These are phyloP conservation scores for Pollenia labialis DNA, from an alignment of 2,888 invertebrate species.

Conservation along the genomic window DNA sequence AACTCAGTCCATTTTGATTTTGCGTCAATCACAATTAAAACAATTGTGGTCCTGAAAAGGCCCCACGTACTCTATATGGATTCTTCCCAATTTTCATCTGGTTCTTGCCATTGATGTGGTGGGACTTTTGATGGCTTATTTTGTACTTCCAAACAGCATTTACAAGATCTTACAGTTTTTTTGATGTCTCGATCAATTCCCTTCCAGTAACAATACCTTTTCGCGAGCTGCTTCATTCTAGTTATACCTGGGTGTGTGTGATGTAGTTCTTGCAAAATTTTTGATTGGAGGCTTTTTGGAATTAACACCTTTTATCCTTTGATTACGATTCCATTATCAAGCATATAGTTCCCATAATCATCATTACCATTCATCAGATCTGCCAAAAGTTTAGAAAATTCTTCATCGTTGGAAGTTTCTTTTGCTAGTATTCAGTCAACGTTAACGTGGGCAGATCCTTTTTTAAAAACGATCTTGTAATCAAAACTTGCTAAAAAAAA, in stretches of 20 bases:
- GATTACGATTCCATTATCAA: too few relatives aligned
- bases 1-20: not conserved
- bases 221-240: too few relatives aligned
- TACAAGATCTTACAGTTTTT: conserved; percentile 6
- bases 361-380: too few relatives aligned
- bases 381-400: too few relatives aligned
- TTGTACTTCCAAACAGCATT: not conserved
- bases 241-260: too few relatives aligned
- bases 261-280: too few relatives aligned
- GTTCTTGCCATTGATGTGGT: conserved; percentile 4
- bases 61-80: not conserved
- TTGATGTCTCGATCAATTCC: conserved; percentile 18
- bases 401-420: too few relatives aligned
- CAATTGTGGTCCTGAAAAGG: too few relatives aligned
- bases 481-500: conserved; percentile 45
- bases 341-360: too few relatives aligned
- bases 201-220: conserved; percentile 11
- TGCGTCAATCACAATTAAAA: too few relatives aligned
- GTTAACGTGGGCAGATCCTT: conserved; percentile 3
- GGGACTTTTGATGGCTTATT: not conserved
- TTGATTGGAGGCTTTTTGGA: too few relatives aligned
- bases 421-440: not conserved
- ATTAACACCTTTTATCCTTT: too few relatives aligned
- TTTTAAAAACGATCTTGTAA: conserved; percentile 45
- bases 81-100: conserved; percentile 5